Percentiles rank a stretch among this genome's conserved stretches.
These are phyloP conservation scores for Rhynchonycteris naso DNA, from an alignment of 2,797 vertebrate species.

Conservation along the genomic window DNA sequence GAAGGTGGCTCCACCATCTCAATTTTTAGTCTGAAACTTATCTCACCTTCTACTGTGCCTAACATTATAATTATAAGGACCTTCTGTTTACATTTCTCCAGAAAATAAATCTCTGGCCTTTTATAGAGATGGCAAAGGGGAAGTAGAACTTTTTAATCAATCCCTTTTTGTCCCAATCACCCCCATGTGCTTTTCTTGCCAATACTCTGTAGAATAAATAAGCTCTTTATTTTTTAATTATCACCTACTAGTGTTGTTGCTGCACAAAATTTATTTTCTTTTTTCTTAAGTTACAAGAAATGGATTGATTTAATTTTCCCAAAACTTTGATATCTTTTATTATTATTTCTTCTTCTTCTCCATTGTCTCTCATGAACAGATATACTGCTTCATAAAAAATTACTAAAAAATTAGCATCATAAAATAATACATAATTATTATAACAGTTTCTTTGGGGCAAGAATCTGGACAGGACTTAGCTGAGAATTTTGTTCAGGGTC, in stretches of 20 bases:
- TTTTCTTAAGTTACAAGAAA: neutral
- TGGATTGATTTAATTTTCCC: neutral
- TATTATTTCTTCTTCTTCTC: neutral
- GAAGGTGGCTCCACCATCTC: neutral
- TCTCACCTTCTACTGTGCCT: neutral
- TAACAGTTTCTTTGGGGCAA: neutral
- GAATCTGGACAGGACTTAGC: neutral
- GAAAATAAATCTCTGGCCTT: neutral
- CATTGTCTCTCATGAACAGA: neutral
- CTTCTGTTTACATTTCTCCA: neutral
- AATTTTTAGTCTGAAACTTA: neutral
- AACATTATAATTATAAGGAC: neutral
- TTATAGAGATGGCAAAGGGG: neutral
- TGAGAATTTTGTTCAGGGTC: neutral
- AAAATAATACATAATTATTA: neutral
- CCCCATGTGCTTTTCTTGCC: neutral
- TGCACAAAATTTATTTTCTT: neutral
- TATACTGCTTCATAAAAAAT: neutral
- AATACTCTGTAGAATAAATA: neutral
- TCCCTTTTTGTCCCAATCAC: neutral
- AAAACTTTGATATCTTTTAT: neutral
- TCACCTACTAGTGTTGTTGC: neutral
- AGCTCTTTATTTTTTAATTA: neutral
- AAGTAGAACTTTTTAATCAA: neutral
- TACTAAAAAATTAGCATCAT: neutral